Evolutionary conservation across 2,113 vertebrate genomes (phyloP).

Genomic region (Channa maculata): DNA sequence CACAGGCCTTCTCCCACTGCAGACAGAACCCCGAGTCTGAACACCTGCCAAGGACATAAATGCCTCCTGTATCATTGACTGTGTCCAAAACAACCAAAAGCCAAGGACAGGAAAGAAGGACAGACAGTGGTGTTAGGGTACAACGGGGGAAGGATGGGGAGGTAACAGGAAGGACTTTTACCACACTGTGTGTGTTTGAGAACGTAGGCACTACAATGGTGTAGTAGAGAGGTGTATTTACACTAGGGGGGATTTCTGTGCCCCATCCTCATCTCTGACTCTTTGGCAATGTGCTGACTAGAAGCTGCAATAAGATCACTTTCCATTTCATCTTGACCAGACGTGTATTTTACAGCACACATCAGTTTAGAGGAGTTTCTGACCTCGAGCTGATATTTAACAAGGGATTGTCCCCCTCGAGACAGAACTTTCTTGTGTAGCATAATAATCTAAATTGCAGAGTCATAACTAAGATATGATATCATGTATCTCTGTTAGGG

Average conservation of each 20-base stretch:
- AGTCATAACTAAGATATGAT: constrained; percentile 79
- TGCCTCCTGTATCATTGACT: constrained; percentile 57
- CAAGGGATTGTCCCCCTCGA: constrained; percentile 18
- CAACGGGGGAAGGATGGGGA: constrained; percentile 67
- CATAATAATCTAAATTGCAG: constrained; percentile 73
- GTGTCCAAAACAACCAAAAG: constrained; percentile 43
- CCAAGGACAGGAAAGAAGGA: constrained; percentile 57
- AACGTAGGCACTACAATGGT: constrained; percentile 43
- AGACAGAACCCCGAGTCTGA: constrained; percentile 53
- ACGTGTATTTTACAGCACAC: constrained; percentile 11
- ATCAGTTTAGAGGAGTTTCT: constrained; percentile 22
- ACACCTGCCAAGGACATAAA: constrained; percentile 55
- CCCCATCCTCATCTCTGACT: constrained; percentile 47
- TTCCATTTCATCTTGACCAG: constrained; percentile 45
- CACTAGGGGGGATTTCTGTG: constrained; percentile 46
- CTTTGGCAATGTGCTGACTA: constrained; percentile 48
- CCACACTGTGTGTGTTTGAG: constrained; percentile 69
- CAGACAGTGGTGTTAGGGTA: constrained; percentile 50
- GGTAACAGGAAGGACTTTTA: constrained; percentile 62
- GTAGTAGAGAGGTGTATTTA: constrained; percentile 65
- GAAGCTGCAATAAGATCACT: constrained; percentile 46
- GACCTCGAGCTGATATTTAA: constrained; percentile 51
- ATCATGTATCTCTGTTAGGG: constrained; percentile 68
- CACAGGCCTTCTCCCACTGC: constrained; percentile 55
- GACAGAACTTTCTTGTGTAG: constrained; percentile 43